Percentiles rank a stretch among this genome's conserved stretches.
Evolutionary conservation across 2,797 vertebrate species (phyloP).

Genomic region (Vireo griseus): DNA sequence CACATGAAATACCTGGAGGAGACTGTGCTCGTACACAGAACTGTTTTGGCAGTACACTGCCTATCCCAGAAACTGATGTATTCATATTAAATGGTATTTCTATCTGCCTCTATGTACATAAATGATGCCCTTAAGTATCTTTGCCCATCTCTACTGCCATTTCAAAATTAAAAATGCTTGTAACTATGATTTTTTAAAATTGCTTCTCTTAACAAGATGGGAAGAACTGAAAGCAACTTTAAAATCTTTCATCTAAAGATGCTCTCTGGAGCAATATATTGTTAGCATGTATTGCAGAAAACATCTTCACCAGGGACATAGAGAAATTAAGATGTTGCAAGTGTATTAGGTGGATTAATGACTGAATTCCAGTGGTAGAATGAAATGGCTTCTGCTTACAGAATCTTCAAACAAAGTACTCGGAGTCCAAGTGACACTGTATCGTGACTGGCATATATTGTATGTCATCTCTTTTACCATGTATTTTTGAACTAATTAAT

Average conservation of each 20-base stretch:
- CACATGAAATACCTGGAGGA: background rate
- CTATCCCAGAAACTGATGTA: background rate
- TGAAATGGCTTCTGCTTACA: background rate
- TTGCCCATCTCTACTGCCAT: background rate
- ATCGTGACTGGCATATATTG: background rate
- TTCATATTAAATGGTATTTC: background rate
- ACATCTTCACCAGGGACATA: background rate
- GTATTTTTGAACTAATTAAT: constrained; percentile 10
- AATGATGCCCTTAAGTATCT: background rate
- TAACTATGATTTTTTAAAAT: background rate
- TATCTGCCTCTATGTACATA: background rate
- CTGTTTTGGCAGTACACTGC: background rate
- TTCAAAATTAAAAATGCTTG: background rate
- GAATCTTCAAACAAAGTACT: background rate
- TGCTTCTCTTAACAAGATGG: background rate
- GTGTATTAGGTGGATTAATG: background rate
- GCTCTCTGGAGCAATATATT: background rate
- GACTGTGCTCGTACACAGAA: background rate
- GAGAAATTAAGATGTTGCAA: background rate
- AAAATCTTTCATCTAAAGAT: background rate
- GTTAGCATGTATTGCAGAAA: background rate
- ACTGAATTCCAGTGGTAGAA: background rate
- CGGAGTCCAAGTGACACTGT: background rate
- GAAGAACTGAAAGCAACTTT: background rate
- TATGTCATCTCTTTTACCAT: background rate